Percentiles rank a stretch among this genome's conserved stretches.
Conservation (phyloP, 1,140 invertebrate species). For the Aphelenchoides besseyi region DNA sequence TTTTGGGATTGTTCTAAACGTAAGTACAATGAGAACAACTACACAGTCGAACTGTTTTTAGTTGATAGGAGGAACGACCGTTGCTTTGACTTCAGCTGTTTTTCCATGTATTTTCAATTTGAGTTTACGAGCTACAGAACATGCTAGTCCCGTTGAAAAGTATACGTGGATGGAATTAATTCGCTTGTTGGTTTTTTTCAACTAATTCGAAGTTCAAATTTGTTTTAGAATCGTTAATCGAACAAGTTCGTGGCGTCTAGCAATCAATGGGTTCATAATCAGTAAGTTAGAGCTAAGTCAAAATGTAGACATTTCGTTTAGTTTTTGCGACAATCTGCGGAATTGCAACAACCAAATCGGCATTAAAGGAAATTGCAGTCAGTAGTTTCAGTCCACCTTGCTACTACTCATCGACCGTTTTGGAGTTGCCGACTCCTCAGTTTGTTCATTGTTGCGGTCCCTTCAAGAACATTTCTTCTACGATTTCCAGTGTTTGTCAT, state of each 20-base stretch:
- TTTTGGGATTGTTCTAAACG: constrained; percentile 45
- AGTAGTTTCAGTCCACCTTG: constrained; percentile 33
- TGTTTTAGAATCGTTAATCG: constrained; percentile 11
- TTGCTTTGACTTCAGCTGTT: constrained; percentile 45
- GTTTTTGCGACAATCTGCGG: constrained; percentile 39
- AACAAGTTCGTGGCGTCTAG: constrained; percentile 10
- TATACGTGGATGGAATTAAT: not conserved
- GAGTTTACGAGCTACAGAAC: constrained; percentile 35
- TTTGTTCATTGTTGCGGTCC: constrained; percentile 32
- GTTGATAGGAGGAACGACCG: constrained; percentile 24
- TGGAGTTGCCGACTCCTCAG: constrained; percentile 13
- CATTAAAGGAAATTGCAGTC: constrained; percentile 28
- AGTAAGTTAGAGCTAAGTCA: constrained; percentile 28
- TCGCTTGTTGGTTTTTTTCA: not conserved
- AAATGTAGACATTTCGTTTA: constrained; percentile 23
- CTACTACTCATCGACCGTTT: constrained; percentile 24
- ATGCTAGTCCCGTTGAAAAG: not conserved
- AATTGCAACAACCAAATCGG: constrained; percentile 41
- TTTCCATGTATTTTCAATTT: constrained; percentile 47
- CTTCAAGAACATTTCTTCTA: constrained; percentile 32
- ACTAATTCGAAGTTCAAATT: constrained; percentile 11
- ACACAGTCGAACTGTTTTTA: too few relatives aligned
- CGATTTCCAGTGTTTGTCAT: not conserved
- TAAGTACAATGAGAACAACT: too few relatives aligned
- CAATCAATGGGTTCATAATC: constrained; percentile 25